Evolutionary conservation across 2,888 invertebrate genomes (phyloP).

Genomic region (Macrosoma leucophasiata): DNA sequence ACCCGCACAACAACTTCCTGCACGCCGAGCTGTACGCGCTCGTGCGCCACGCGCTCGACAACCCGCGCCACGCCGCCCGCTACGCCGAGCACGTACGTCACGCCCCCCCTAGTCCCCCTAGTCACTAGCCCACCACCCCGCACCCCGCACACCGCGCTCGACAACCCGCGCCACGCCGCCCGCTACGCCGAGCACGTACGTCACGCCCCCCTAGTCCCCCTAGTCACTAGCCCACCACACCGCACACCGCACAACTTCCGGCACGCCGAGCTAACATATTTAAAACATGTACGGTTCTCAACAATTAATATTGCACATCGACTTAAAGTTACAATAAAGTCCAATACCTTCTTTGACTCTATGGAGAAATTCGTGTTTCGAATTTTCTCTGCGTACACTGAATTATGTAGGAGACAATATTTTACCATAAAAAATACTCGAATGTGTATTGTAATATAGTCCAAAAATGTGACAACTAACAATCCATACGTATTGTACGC

Average conservation of each 20-base stretch:
- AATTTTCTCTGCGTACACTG: too few species aligned
- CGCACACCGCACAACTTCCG: neutral
- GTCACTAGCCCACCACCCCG: neutral
- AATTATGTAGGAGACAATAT: too few species aligned
- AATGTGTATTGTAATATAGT: too few species aligned
- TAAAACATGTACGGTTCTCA: too few species aligned
- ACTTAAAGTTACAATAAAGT: too few species aligned
- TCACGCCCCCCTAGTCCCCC: conserved; percentile 29
- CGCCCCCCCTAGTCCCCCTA: conserved; percentile 24
- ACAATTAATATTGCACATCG: too few species aligned
- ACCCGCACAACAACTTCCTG: conserved; percentile 96
- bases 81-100: conserved; percentile 41
- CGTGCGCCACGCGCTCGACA: conserved; percentile 80
- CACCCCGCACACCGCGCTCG: conserved; percentile 1
- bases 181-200: conserved; percentile 40
- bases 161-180: conserved; percentile 34
- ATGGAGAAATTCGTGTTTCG: too few species aligned
- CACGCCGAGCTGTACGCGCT: conserved; percentile 92
- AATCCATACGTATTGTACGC: too few species aligned
- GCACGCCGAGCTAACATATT: too few species aligned
- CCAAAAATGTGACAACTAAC: too few species aligned
- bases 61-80: conserved; percentile 30
- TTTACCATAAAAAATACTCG: too few species aligned
- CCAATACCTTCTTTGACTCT: too few species aligned
- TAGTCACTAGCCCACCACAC: neutral